These are phyloP conservation scores for Cariama cristata DNA, from an alignment of 2,113 vertebrate species.

Conservation along the genomic window DNA sequence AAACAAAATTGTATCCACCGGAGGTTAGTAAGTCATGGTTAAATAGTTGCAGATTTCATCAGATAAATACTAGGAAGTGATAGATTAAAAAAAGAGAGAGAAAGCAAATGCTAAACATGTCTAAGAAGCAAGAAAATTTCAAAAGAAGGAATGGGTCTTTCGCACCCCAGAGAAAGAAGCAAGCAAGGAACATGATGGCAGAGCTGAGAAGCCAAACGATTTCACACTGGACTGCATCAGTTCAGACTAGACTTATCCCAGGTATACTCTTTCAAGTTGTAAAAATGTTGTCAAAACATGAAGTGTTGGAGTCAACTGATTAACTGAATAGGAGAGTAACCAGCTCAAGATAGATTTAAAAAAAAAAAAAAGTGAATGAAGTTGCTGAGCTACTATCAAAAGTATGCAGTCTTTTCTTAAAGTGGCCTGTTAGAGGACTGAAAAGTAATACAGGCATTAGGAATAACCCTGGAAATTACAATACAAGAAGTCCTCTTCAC, in stretches of 20 bases:
- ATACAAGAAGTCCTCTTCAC: neutral
- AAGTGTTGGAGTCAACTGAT: neutral
- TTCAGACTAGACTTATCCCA: neutral
- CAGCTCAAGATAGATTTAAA: neutral
- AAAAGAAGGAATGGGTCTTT: neutral
- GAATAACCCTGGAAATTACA: neutral
- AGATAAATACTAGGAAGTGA: neutral
- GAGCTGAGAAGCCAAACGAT: neutral
- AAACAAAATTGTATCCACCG: neutral
- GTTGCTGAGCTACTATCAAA: neutral
- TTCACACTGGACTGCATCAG: neutral
- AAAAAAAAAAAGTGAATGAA: neutral
- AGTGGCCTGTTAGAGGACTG: neutral
- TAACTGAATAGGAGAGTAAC: neutral
- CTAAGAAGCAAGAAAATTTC: neutral
- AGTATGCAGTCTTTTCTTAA: neutral
- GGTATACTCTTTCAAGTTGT: neutral
- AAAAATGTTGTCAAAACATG: neutral
- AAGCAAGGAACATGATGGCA: neutral
- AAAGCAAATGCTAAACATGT: neutral
- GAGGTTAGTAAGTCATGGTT: neutral
- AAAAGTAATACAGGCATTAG: neutral
- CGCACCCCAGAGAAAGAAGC: neutral
- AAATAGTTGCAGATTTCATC: neutral
- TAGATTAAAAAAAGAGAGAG: neutral